Evolutionary conservation across 2,888 invertebrate species (phyloP).

Genomic region (Pseudoips prasinana): DNA sequence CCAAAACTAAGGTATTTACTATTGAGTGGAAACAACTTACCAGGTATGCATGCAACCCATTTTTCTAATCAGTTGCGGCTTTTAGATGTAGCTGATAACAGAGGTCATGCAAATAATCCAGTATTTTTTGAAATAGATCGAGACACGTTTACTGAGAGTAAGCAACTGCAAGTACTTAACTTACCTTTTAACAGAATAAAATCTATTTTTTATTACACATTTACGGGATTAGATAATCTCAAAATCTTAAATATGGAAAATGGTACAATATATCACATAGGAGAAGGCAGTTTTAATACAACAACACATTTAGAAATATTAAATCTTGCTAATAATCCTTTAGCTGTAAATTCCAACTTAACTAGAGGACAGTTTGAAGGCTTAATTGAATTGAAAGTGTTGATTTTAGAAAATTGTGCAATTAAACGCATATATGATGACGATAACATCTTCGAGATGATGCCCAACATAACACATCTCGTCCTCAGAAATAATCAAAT

Average conservation of each 20-base stretch:
- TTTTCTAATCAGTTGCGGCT: slow-evolving; percentile 68
- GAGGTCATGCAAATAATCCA: slow-evolving; percentile 60
- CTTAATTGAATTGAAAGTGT: slow-evolving; percentile 66
- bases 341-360: slow-evolving; percentile 64
- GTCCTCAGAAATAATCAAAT: slow-evolving; percentile 75
- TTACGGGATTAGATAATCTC: slow-evolving; percentile 73
- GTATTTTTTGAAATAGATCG: slow-evolving; percentile 76
- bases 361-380: slow-evolving; percentile 69
- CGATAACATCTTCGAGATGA: slow-evolving; percentile 75
- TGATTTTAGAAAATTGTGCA: slow-evolving; percentile 75
- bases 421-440: slow-evolving; percentile 64
- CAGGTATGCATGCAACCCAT: slow-evolving; percentile 74
- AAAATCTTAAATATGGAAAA: slow-evolving; percentile 76
- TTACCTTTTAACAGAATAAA: slow-evolving; percentile 79
- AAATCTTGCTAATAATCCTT: slow-evolving; percentile 79
- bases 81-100: slow-evolving; percentile 78
- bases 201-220: slow-evolving; percentile 72
- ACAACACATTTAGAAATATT: slow-evolving; percentile 68
- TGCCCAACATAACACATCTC: slow-evolving; percentile 74
- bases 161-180: slow-evolving; percentile 70
- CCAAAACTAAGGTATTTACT: slow-evolving; percentile 76
- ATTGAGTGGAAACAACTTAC: slow-evolving; percentile 77
- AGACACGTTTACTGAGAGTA: slow-evolving; percentile 73
- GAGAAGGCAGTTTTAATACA: slow-evolving; percentile 66
- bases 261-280: slow-evolving; percentile 74